Percentiles rank a stretch among this genome's conserved stretches.
phyloP scores from a whole-genome alignment of 1,140 invertebrate species.

The Tetramorium alpestre region DNA sequence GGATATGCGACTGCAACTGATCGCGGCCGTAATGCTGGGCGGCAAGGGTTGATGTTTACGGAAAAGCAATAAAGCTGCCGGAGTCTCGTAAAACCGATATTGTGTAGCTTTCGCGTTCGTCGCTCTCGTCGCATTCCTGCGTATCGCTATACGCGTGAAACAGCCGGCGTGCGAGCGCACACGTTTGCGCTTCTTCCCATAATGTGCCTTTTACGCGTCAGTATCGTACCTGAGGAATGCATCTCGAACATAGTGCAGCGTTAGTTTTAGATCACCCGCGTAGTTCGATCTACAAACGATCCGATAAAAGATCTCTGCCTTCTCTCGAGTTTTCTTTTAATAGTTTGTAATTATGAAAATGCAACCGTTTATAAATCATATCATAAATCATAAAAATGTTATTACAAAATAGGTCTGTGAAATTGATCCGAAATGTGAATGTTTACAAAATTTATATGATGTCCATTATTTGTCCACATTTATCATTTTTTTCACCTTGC shows the following conservation, averaged over 20 bases:
- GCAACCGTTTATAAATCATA: neutral
- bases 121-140: slow-evolving; percentile 39
- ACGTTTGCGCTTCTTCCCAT: slow-evolving; percentile 16
- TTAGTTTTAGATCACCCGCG: neutral
- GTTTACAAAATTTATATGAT: no score
- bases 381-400: neutral
- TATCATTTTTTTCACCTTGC: no score
- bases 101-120: slow-evolving; percentile 37
- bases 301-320: neutral
- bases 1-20: slow-evolving; percentile 37
- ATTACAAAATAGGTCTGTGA: neutral
- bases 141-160: slow-evolving; percentile 25
- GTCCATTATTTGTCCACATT: no score
- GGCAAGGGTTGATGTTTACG: slow-evolving; percentile 63
- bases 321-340: neutral
- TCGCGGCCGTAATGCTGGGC: slow-evolving; percentile 34
- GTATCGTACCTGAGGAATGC: slow-evolving; percentile 19
- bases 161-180: neutral
- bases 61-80: slow-evolving; percentile 63
- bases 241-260: neutral
- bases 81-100: slow-evolving; percentile 66
- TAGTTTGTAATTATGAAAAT: neutral
- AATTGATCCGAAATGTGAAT: neutral
- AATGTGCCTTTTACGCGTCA: slow-evolving; percentile 34
- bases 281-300: slow-evolving; percentile 24